A percentile compares a stretch with the other conserved stretches of the same genome.
These are phyloP conservation scores for Crematogaster levior DNA, from an alignment of 2,888 invertebrate genomes.

Conservation along the genomic window DNA sequence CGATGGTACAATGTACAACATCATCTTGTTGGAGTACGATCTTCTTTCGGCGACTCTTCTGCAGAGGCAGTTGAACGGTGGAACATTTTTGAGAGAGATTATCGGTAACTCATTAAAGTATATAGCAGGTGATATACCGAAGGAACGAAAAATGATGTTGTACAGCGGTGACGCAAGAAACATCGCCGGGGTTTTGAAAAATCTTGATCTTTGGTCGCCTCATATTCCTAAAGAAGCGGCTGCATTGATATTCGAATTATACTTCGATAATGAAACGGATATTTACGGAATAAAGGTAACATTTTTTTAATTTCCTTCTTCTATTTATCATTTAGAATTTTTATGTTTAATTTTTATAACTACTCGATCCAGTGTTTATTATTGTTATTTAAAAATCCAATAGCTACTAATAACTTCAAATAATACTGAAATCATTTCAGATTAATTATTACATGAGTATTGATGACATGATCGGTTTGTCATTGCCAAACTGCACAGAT, in stretches of 20 bases:
- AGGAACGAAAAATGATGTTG: conserved; percentile 73
- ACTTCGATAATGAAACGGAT: conserved; percentile 67
- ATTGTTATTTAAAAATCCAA: not conserved
- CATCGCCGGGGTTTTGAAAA: conserved; percentile 78
- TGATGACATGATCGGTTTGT: conserved; percentile 60
- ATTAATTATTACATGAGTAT: conserved; percentile 68
- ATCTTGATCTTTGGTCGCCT: conserved; percentile 77
- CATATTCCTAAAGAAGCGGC: conserved; percentile 79
- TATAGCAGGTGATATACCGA: conserved; percentile 22
- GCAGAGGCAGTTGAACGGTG: conserved; percentile 87
- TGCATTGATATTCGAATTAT: conserved; percentile 79
- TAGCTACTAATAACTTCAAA: not conserved
- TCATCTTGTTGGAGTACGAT: conserved; percentile 87
- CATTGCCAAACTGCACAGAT: conserved; percentile 61
- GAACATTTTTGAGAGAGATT: conserved; percentile 81
- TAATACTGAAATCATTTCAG: conserved; percentile 56
- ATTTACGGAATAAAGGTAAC: conserved; percentile 78
- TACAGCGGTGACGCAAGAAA: conserved; percentile 81
- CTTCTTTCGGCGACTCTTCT: conserved; percentile 86
- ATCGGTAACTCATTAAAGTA: conserved; percentile 70
- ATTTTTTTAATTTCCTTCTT: not conserved
- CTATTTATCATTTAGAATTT: conserved; percentile 3
- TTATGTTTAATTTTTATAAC: not conserved
- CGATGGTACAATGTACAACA: conserved; percentile 86
- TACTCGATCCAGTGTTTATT: not conserved